These are phyloP conservation scores for Coelogynopora nodosa DNA, from an alignment of 2,888 invertebrate genomes.

Conservation along the genomic window DNA sequence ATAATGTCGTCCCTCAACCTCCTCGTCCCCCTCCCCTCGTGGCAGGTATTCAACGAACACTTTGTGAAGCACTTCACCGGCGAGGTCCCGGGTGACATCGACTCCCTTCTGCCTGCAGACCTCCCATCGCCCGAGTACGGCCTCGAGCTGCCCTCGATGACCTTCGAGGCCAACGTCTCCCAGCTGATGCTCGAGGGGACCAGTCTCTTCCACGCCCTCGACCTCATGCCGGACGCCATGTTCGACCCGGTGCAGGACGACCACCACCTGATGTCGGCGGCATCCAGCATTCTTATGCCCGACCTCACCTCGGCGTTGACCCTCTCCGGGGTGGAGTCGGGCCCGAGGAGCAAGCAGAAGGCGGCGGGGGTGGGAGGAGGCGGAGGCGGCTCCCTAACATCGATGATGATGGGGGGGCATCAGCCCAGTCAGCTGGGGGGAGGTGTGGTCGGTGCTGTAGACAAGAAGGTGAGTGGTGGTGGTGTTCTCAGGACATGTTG, in stretches of 20 bases:
- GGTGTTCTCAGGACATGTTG: no score
- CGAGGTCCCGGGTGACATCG: constrained; percentile 41
- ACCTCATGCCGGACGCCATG: constrained; percentile 40
- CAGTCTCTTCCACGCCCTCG: constrained; percentile 38
- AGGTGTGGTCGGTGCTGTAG: background rate
- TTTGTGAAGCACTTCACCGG: constrained; percentile 41
- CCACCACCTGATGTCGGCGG: background rate
- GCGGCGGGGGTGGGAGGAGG: background rate
- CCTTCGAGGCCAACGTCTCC: constrained; percentile 34
- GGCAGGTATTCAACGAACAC: background rate
- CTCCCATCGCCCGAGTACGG: background rate
- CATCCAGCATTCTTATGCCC: background rate
- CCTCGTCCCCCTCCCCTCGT: no score
- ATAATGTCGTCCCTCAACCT: no score
- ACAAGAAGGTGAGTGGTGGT: no score
- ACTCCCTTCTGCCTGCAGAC: constrained; percentile 37
- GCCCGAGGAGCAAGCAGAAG: background rate
- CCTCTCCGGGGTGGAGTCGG: constrained; percentile 33
- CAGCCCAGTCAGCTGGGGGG: background rate
- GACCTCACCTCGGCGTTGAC: constrained; percentile 44
- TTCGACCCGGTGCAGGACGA: no score
- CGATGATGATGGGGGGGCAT: background rate
- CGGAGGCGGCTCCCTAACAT: no score
- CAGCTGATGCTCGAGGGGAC: background rate
- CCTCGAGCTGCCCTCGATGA: background rate